Evolutionary conservation across 2,888 invertebrate species (phyloP).

Genomic region (Caenorhabditis wallacei): DNA sequence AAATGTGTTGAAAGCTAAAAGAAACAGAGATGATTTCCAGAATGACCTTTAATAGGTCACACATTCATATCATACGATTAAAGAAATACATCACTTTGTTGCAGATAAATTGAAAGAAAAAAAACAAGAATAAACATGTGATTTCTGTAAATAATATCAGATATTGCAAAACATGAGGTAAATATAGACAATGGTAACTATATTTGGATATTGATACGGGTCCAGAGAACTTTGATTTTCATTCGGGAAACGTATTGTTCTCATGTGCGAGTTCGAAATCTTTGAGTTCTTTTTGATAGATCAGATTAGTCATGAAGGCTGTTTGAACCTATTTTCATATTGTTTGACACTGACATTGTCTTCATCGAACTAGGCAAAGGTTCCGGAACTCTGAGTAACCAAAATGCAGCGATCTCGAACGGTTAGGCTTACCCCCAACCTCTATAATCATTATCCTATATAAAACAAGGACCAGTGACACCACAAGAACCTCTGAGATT

Average conservation of each 20-base stretch:
- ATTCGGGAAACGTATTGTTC: neutral
- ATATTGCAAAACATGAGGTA: conserved; percentile 27
- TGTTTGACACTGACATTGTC: too few relatives aligned
- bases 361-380: too few relatives aligned
- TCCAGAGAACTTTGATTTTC: conserved; percentile 5
- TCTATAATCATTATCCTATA: too few relatives aligned
- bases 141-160: conserved; percentile 39
- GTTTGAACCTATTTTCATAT: too few relatives aligned
- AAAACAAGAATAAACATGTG: conserved; percentile 20
- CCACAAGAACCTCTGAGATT: too few relatives aligned
- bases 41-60: conserved; percentile 24
- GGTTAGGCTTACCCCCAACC: too few relatives aligned
- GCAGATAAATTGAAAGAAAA: conserved; percentile 23
- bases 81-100: neutral
- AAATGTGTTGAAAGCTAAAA: conserved; percentile 7
- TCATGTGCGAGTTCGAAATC: too few relatives aligned
- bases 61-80: conserved; percentile 16
- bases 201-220: conserved; percentile 10
- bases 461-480: too few relatives aligned
- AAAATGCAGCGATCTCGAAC: too few relatives aligned
- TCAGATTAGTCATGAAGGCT: too few relatives aligned
- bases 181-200: conserved; percentile 4
- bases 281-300: too few relatives aligned
- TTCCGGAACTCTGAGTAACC: too few relatives aligned
- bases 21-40: conserved; percentile 29